Percentiles rank a stretch among this genome's conserved stretches.
Conservation (phyloP, 2,113 vertebrate species). For the Tilapia sparmanii region DNA sequence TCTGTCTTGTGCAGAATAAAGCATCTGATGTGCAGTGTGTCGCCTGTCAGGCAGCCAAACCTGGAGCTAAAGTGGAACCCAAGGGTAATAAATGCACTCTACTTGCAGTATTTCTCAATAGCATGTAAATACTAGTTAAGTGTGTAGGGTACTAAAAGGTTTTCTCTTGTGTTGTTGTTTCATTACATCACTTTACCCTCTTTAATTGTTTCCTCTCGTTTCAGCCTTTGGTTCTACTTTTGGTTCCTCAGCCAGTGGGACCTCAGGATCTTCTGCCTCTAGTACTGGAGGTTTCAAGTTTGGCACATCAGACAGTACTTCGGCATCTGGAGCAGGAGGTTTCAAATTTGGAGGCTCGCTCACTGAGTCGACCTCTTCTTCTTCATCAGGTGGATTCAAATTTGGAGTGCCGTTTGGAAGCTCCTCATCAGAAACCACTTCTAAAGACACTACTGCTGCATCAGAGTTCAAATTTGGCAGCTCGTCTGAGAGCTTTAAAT, state of each 20-base stretch:
- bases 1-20: slow-evolving; percentile 85
- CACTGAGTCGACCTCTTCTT: slow-evolving; percentile 41
- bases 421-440: slow-evolving; percentile 43
- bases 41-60: slow-evolving; percentile 82
- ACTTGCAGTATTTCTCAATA: background rate
- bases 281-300: slow-evolving; percentile 80
- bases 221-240: slow-evolving; percentile 47
- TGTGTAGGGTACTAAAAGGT: background rate
- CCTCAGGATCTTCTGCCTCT: slow-evolving; percentile 51
- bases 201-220: background rate
- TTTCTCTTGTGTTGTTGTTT: background rate
- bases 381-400: slow-evolving; percentile 59
- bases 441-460: slow-evolving; percentile 45
- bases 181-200: background rate
- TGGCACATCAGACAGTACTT: slow-evolving; percentile 62
- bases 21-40: slow-evolving; percentile 82
- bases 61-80: slow-evolving; percentile 78
- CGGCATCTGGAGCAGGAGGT: slow-evolving; percentile 46
- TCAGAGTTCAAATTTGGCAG: slow-evolving; percentile 56
- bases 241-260: slow-evolving; percentile 68
- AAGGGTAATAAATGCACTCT: slow-evolving; percentile 74
- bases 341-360: slow-evolving; percentile 79
- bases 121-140: background rate
- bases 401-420: slow-evolving; percentile 56
- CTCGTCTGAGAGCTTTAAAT: slow-evolving; percentile 61